phyloP scores from a whole-genome alignment of 2,888 invertebrate genomes.

The Diloba caeruleocephala region DNA sequence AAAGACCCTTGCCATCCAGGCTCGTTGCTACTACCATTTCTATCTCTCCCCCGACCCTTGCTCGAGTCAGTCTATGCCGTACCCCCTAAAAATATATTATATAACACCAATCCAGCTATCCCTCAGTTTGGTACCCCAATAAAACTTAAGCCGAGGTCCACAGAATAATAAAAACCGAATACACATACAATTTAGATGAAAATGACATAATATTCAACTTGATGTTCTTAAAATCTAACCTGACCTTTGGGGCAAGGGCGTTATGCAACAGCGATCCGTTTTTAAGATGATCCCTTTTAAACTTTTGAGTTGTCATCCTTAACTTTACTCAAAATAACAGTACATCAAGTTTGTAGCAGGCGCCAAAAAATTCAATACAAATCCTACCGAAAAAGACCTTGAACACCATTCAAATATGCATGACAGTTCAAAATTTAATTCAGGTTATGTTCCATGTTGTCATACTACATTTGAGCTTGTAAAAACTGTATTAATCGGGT shows the following conservation, averaged over 20 bases:
- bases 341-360: constrained; percentile 26
- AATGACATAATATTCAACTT: no score
- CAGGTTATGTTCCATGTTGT: constrained; percentile 40
- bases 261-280: constrained; percentile 13
- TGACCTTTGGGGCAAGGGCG: constrained; percentile 3
- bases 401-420: constrained; percentile 44
- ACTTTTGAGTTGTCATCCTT: constrained; percentile 23
- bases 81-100: no score
- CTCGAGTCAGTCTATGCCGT: no score
- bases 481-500: constrained; percentile 40
- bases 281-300: neutral
- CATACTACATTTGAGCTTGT: constrained; percentile 33
- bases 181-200: no score
- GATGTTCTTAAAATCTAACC: no score
- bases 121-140: no score
- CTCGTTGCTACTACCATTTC: no score
- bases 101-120: no score
- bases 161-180: no score
- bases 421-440: constrained; percentile 51
- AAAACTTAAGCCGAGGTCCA: no score
- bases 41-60: no score
- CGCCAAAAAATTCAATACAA: constrained; percentile 34
- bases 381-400: constrained; percentile 42
- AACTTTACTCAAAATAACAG: constrained; percentile 28
- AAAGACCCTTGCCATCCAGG: no score